phyloP scores from a whole-genome alignment of 2,113 vertebrate species.

The Chelonoidis abingdonii region DNA sequence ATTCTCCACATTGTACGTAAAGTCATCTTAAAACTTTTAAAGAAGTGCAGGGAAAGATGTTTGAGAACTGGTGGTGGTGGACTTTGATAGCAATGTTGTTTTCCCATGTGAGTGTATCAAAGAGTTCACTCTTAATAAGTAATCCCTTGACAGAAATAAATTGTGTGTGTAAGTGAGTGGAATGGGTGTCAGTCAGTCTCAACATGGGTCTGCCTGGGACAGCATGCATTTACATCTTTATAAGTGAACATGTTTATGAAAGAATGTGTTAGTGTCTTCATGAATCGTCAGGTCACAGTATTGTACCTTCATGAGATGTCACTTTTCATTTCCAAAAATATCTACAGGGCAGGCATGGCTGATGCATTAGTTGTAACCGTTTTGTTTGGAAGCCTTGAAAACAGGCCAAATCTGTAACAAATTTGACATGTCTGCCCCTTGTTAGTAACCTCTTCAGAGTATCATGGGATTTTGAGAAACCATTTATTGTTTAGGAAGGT shows the following conservation, averaged over 20 bases:
- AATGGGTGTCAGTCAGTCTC: not conserved
- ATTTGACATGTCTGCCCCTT: not conserved
- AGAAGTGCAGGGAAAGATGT: not conserved
- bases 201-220: not conserved
- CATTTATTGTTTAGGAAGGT: not conserved
- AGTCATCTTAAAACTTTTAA: not conserved
- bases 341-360: conserved; percentile 41
- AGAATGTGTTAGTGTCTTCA: not conserved
- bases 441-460: not conserved
- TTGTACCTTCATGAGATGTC: conserved; percentile 48
- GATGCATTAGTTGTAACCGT: not conserved
- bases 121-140: not conserved
- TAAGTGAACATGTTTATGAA: not conserved
- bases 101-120: not conserved
- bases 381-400: conserved; percentile 26
- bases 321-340: conserved; percentile 17
- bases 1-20: not conserved
- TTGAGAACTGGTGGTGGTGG: not conserved
- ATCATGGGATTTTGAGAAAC: not conserved
- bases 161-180: not conserved
- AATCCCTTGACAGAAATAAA: not conserved
- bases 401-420: conserved; percentile 31
- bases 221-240: not conserved
- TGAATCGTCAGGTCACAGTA: conserved; percentile 55
- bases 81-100: not conserved